Conservation (phyloP, 2,797 vertebrate genomes). For the Sebastes nivosus region DNA sequence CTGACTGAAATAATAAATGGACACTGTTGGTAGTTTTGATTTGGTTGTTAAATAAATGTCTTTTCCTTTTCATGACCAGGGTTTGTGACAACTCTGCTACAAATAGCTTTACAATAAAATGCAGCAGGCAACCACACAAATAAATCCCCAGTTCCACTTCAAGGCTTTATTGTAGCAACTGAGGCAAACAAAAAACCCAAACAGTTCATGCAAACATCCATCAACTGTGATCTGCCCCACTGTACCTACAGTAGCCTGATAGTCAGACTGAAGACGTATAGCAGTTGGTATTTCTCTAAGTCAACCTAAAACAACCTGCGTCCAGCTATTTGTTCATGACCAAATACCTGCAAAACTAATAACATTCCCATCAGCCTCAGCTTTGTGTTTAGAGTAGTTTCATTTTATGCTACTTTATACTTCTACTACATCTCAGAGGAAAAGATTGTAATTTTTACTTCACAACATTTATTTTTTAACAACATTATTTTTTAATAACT, state of each 20-base stretch:
- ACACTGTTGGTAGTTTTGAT: conserved; percentile 19
- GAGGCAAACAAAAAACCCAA: not conserved
- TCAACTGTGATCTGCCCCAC: not conserved
- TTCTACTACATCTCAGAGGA: not conserved
- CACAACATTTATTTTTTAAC: not conserved
- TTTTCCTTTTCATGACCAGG: conserved; percentile 2
- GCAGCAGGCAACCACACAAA: not conserved
- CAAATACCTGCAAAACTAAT: not conserved
- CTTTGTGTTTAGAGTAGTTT: too few relatives aligned
- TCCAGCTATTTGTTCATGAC: not conserved
- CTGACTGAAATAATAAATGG: conserved; percentile 23
- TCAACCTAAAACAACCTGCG: not conserved
- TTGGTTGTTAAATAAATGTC: conserved; percentile 28
- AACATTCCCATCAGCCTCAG: not conserved
- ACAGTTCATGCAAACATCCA: not conserved
- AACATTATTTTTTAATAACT: not conserved
- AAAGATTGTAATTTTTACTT: not conserved
- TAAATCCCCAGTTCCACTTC: not conserved
- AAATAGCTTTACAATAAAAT: not conserved
- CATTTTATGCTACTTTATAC: too few relatives aligned
- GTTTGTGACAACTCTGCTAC: conserved; percentile 1
- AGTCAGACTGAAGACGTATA: not conserved
- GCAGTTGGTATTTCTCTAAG: not conserved
- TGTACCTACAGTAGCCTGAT: not conserved
- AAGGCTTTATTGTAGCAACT: not conserved